Evolutionary conservation across 2,888 invertebrate genomes (phyloP).

Genomic region (Exephanes ischioxanthus): DNA sequence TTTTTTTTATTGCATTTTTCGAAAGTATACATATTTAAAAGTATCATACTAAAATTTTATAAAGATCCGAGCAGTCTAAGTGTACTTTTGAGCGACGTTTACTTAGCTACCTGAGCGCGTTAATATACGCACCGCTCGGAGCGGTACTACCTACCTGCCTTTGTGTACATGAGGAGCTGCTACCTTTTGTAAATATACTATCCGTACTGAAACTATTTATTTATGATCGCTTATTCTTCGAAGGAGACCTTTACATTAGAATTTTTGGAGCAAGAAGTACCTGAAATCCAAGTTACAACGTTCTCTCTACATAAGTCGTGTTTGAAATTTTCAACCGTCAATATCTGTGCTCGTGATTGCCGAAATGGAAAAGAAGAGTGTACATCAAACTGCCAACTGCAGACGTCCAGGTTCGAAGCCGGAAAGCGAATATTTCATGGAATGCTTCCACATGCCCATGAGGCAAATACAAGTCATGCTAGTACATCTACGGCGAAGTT

Average conservation of each 20-base stretch:
- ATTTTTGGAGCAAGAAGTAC: conserved; percentile 1
- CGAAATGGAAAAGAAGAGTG: conserved; percentile 49
- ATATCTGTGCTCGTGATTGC: conserved; percentile 51
- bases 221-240: conserved; percentile 34
- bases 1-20: too few relatives aligned
- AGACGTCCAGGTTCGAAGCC: conserved; percentile 59
- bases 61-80: too few relatives aligned
- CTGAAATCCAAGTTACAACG: conserved; percentile 12
- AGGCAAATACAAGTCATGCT: conserved; percentile 59
- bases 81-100: too few relatives aligned
- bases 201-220: conserved; percentile 37
- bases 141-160: too few relatives aligned
- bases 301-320: conserved; percentile 47
- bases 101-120: too few relatives aligned
- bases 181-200: conserved; percentile 36
- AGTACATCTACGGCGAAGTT: conserved; percentile 52
- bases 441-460: conserved; percentile 50
- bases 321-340: conserved; percentile 54
- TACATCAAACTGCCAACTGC: conserved; percentile 51
- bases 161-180: conserved; percentile 5
- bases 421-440: conserved; percentile 56
- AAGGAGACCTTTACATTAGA: conserved; percentile 28
- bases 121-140: too few relatives aligned
- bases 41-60: too few relatives aligned
- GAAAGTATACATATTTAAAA: too few relatives aligned